A percentile compares a stretch with the other conserved stretches of the same genome.
phyloP scores from a whole-genome alignment of 2,888 invertebrate genomes.

The Cataglyphis rosenhaueri region DNA sequence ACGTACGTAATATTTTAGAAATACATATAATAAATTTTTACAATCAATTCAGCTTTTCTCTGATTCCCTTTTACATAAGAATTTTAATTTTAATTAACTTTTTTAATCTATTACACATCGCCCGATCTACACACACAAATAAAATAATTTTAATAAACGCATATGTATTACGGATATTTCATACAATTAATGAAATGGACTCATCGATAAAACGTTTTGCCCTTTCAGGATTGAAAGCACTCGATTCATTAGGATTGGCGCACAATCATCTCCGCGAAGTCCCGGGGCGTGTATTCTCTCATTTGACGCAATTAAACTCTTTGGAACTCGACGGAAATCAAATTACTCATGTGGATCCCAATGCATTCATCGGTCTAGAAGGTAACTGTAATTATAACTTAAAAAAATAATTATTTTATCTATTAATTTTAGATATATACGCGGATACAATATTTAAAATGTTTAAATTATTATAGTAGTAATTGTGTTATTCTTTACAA shows the following conservation, averaged over 20 bases:
- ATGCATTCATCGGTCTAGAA: slow-evolving; percentile 95
- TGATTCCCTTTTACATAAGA: background rate
- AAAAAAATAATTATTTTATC: slow-evolving; percentile 15
- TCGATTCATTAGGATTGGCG: slow-evolving; percentile 94
- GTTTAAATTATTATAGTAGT: background rate
- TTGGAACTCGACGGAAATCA: slow-evolving; percentile 95
- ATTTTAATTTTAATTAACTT: slow-evolving; percentile 22
- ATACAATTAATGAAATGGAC: slow-evolving; percentile 34
- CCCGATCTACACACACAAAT: slow-evolving; percentile 15
- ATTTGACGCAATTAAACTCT: slow-evolving; percentile 93
- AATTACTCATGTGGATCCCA: slow-evolving; percentile 92
- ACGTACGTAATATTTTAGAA: background rate
- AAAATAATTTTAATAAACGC: slow-evolving; percentile 15
- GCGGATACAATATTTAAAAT: background rate
- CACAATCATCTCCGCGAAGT: slow-evolving; percentile 93
- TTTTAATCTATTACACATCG: background rate
- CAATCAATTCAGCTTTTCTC: background rate
- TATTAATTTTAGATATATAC: background rate
- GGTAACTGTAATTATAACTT: slow-evolving; percentile 87
- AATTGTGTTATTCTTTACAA: background rate
- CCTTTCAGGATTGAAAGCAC: slow-evolving; percentile 90
- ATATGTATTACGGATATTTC: slow-evolving; percentile 13
- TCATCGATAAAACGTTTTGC: slow-evolving; percentile 48
- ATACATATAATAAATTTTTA: background rate
- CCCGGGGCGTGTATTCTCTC: slow-evolving; percentile 93